Evolutionary conservation across 2,888 invertebrate species (phyloP), one percentile per base, ranked within the genome.

Genomic region (Neocrepidodera transversa): DNA sequence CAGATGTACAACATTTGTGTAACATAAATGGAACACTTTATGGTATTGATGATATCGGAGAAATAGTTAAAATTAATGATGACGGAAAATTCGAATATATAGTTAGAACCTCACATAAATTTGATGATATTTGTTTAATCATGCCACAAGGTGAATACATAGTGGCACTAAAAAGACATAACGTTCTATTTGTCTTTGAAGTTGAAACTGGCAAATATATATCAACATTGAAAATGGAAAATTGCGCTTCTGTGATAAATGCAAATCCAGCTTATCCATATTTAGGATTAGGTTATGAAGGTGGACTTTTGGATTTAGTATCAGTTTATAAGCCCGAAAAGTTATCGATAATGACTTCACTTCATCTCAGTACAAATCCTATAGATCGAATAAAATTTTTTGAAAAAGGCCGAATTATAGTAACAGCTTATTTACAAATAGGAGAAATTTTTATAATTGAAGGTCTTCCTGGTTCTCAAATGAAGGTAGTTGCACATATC

Each of bases 391-490:
- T 79, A 6, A 61, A 69, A 43, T 80, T 76, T 64, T 76, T 75
- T 40, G 74, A 77, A 56, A 58, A 71, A 55, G 78, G 79, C 7
- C 68, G 71, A 28, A 63, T 76, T 43, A 65, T 80, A 1, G 73
- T 78, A 8, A 73, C 73, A 1, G 78, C 74, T 1, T 72, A 73
- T 66, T 62, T 73, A 43, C 60, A 68, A 3, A 57, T 63, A 8
- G 79, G 79, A 13, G 72, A 78, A 55, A 74, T 80, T 57, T 81
- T 80, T 63, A 68, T 81, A 13, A 71, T 81, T 10, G 74, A 76
- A 66, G 78, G 79, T 2, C 47, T 72, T 26, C 78, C 79, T 4
- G 79, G 79, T 13, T 67, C 71, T 2, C 66, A 74, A 63, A 76
- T 80, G 65, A 68, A 74, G 51, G 69, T 80, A 3, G 54, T 77